Evolutionary conservation across 2,888 invertebrate species (phyloP), one percentile per base, ranked within the genome.

Genomic region (Aphelenchoides bicaudatus): DNA sequence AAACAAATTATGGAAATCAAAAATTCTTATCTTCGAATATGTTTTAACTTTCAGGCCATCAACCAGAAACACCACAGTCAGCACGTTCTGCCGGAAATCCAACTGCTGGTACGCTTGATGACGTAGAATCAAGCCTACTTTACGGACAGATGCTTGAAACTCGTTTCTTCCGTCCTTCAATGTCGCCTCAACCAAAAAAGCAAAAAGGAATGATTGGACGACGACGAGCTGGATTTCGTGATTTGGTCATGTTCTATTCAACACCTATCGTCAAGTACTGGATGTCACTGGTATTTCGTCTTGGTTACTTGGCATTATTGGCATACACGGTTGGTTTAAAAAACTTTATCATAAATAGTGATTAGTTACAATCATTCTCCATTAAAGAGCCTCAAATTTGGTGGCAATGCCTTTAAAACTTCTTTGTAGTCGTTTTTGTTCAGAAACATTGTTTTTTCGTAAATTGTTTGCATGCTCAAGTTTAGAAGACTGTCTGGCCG

Each of bases 211-310:
- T 10, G n/a, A 43, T 43, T 19, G 21, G 43, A 8, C 16, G 8
- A 8, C 38, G 16, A 34, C 31, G 28, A 16, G 37, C 52, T 27
- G 28, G 21, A 16, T 30, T 51, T 23, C 37, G 37, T 6, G 55
- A 54, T 46, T 19, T 80, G 3, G 67, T 72, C 48, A 65, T 74
- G 19, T 75, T 82, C 58, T 81, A 81, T 78, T 72, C 73, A 28
- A 80, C 81, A 27, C 81, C 82, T 0, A 78, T 81, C 58, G 79
- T 81, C 50, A 82, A 81, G 61, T 81, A 80, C 66, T 81, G 81
- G 81, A 61, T 80, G 1, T 79, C 79, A 16, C 79, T 81, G 61
- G 69, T 79, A 16, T 75, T 74, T 56, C 63, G 75, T 2, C 52
- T 74, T 8, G 39, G 70, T n/a, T 73, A 72, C 58, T 67, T 77